Evolutionary conservation across 2,888 invertebrate species (phyloP).

Genomic region (Orthosia gracilis): DNA sequence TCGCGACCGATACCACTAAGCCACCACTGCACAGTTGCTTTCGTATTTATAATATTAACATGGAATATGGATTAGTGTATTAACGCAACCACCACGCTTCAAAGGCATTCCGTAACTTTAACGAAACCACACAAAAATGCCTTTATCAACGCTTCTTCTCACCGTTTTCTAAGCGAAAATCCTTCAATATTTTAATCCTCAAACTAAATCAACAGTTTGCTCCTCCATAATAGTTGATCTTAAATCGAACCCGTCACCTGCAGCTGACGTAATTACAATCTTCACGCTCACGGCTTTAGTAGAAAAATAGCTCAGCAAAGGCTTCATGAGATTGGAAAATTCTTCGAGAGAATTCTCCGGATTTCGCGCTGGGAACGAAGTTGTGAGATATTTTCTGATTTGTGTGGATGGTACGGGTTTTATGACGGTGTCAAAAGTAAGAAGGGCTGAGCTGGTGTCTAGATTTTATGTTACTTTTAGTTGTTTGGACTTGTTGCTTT

Average conservation of each 20-base stretch:
- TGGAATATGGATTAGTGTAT: too few relatives aligned
- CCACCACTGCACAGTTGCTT: too few relatives aligned
- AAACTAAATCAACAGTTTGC: constrained; percentile 9
- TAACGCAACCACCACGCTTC: too few relatives aligned
- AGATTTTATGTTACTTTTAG: too few relatives aligned
- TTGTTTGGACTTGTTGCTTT: too few relatives aligned
- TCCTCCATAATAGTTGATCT: constrained; percentile 48
- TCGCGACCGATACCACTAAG: too few relatives aligned
- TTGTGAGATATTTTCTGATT: constrained; percentile 31
- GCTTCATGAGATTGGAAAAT: constrained; percentile 62
- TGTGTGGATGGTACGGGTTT: constrained; percentile 1
- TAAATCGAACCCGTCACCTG: constrained; percentile 71
- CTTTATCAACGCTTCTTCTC: too few relatives aligned
- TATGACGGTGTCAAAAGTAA: constrained; percentile 3
- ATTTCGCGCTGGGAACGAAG: constrained; percentile 16
- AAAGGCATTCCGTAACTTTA: too few relatives aligned
- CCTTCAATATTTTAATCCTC: constrained; percentile 4
- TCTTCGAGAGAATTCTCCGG: constrained; percentile 47
- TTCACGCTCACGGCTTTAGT: constrained; percentile 55
- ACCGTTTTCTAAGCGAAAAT: neutral
- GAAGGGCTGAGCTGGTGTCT: neutral
- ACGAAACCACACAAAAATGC: too few relatives aligned
- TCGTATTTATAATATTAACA: too few relatives aligned
- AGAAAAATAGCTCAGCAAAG: constrained; percentile 51
- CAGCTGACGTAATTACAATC: constrained; percentile 71